These are phyloP conservation scores for Scophthalmus maximus DNA, from an alignment of 2,113 vertebrate species.

Conservation along the genomic window DNA sequence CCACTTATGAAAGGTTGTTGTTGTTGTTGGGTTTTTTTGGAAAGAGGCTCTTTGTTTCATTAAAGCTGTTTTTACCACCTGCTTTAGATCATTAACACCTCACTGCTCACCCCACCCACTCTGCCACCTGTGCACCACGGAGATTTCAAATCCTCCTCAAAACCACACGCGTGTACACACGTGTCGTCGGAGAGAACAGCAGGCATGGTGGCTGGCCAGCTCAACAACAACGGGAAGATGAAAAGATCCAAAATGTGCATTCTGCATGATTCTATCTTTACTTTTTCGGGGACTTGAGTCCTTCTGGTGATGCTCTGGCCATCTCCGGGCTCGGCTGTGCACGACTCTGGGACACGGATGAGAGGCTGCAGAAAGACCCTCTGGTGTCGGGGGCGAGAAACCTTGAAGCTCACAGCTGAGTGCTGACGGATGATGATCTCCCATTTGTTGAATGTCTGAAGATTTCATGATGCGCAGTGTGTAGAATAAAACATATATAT, in stretches of 20 bases:
- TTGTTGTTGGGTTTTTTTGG: too few relatives aligned
- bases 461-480: too few relatives aligned
- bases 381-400: conserved; percentile 35
- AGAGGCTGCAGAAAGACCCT: too few relatives aligned
- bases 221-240: conserved; percentile 7
- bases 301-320: too few relatives aligned
- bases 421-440: too few relatives aligned
- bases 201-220: background rate
- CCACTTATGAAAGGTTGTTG: conserved; percentile 31
- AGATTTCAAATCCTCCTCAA: conserved; percentile 37
- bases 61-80: conserved; percentile 50
- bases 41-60: conserved; percentile 55
- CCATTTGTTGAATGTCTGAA: too few relatives aligned
- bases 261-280: too few relatives aligned
- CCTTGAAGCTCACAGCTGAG: background rate
- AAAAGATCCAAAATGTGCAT: background rate
- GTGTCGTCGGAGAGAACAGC: background rate
- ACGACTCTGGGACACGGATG: conserved; percentile 38
- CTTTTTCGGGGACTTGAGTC: too few relatives aligned
- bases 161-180: background rate
- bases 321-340: conserved; percentile 36
- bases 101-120: conserved; percentile 15
- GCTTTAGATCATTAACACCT: conserved; percentile 62
- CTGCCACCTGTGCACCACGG: conserved; percentile 29
- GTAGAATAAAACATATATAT: too few relatives aligned